A percentile compares a stretch with the other conserved stretches of the same genome.
Evolutionary conservation across 2,888 invertebrate genomes (phyloP).

Genomic region (Melinaea menophilus): DNA sequence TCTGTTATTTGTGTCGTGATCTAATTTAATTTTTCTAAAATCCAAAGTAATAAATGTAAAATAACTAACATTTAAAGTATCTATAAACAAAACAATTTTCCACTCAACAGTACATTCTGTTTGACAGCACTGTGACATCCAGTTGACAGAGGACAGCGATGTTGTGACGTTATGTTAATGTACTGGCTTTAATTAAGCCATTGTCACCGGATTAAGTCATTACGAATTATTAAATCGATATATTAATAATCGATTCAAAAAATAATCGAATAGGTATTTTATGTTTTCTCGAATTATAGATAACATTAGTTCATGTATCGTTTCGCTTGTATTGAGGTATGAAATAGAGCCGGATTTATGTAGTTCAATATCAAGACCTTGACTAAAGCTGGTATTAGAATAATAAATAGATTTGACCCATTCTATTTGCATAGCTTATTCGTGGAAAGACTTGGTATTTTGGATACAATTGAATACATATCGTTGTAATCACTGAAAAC

Average conservation of each 20-base stretch:
- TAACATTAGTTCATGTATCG: too few species aligned
- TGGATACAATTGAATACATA: background rate
- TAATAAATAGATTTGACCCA: slow-evolving; percentile 27
- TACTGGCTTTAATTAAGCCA: slow-evolving; percentile 63
- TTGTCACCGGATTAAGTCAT: slow-evolving; percentile 59
- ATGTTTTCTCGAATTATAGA: too few species aligned
- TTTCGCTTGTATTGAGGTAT: too few species aligned
- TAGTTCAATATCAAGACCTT: slow-evolving; percentile 33
- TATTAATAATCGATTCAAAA: too few species aligned
- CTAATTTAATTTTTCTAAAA: too few species aligned
- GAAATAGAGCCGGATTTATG: slow-evolving; percentile 30
- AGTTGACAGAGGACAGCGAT: slow-evolving; percentile 58
- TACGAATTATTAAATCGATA: slow-evolving; percentile 22
- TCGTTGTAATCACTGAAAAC: too few species aligned
- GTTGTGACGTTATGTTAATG: slow-evolving; percentile 69
- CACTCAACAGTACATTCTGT: slow-evolving; percentile 39
- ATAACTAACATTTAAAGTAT: too few species aligned
- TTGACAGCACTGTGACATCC: slow-evolving; percentile 59
- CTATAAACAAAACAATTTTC: slow-evolving; percentile 40
- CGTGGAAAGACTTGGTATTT: slow-evolving; percentile 5
- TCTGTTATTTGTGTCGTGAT: too few species aligned
- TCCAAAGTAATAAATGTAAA: too few species aligned
- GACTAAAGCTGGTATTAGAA: slow-evolving; percentile 32
- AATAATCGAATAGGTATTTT: too few species aligned
- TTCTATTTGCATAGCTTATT: slow-evolving; percentile 21